These are phyloP conservation scores for Calyptommatus sinebrachiatus DNA, from an alignment of 2,113 vertebrate species.

Conservation along the genomic window DNA sequence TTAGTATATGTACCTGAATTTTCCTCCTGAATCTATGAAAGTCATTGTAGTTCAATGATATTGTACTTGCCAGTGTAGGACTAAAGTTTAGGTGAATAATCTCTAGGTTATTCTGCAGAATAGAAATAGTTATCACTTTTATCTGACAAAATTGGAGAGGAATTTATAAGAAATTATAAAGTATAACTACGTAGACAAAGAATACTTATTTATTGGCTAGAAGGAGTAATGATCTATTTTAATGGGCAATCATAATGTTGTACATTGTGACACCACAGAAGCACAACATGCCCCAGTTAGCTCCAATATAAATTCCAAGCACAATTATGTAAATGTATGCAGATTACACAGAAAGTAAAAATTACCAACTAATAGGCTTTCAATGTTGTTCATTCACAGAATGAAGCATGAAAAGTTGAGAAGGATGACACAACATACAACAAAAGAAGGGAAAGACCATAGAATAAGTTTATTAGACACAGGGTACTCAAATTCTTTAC, in stretches of 20 bases:
- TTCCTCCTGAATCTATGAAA: not conserved
- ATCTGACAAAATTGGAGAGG: not conserved
- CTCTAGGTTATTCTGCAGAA: not conserved
- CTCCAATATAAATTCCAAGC: constrained; percentile 8
- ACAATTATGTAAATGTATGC: constrained; percentile 23
- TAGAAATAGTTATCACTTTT: not conserved
- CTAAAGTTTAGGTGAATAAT: not conserved
- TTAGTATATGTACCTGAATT: not conserved
- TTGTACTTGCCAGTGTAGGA: not conserved
- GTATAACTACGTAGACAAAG: not conserved
- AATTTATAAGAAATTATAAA: not conserved
- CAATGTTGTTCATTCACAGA: not conserved
- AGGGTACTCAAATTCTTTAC: not conserved
- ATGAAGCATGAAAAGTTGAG: not conserved
- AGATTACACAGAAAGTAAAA: not conserved
- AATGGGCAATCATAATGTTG: constrained; percentile 7
- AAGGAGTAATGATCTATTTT: not conserved
- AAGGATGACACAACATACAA: not conserved
- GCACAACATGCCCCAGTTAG: constrained; percentile 15
- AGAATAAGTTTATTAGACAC: not conserved
- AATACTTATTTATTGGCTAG: not conserved
- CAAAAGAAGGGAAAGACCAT: not conserved
- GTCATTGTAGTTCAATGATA: not conserved
- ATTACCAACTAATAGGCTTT: constrained; percentile 1
- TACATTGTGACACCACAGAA: not conserved